Conservation (phyloP, 1,140 invertebrate species). For the Drepana arcuata region DNA sequence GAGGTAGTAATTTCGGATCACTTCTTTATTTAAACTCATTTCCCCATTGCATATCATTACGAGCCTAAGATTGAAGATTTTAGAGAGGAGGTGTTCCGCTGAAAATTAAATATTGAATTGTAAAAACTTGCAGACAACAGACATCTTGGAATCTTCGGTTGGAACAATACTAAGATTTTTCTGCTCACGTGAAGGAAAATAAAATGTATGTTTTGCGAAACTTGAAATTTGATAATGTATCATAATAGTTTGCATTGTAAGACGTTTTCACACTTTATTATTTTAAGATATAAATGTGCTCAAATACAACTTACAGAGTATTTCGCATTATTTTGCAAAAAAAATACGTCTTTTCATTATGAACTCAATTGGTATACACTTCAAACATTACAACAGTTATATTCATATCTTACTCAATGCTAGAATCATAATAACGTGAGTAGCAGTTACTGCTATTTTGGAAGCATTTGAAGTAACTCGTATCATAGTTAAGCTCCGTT, state of each 20-base stretch:
- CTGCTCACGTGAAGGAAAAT: background rate
- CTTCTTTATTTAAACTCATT: conserved; percentile 1
- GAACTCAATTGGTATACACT: background rate
- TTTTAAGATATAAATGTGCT: background rate
- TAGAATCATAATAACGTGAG: background rate
- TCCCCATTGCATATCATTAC: conserved; percentile 3
- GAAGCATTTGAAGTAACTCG: background rate
- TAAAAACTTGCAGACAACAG: background rate
- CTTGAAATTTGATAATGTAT: background rate
- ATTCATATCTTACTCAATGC: background rate
- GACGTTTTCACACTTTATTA: background rate
- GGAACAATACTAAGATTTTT: background rate
- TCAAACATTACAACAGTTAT: background rate
- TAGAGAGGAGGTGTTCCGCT: conserved; percentile 19
- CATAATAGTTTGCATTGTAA: background rate
- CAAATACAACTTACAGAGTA: background rate
- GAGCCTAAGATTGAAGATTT: conserved; percentile 4
- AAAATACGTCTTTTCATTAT: background rate
- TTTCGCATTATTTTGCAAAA: background rate
- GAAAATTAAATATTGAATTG: conserved; percentile 2
- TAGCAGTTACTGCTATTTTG: background rate
- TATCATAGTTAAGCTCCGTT: background rate
- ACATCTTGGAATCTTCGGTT: background rate
- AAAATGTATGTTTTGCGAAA: background rate
- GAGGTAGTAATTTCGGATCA: conserved; percentile 1